Evolutionary conservation across 2,888 invertebrate genomes (phyloP), one percentile per base, ranked within the genome.

Genomic region (Mesopsocus fuscifrons): DNA sequence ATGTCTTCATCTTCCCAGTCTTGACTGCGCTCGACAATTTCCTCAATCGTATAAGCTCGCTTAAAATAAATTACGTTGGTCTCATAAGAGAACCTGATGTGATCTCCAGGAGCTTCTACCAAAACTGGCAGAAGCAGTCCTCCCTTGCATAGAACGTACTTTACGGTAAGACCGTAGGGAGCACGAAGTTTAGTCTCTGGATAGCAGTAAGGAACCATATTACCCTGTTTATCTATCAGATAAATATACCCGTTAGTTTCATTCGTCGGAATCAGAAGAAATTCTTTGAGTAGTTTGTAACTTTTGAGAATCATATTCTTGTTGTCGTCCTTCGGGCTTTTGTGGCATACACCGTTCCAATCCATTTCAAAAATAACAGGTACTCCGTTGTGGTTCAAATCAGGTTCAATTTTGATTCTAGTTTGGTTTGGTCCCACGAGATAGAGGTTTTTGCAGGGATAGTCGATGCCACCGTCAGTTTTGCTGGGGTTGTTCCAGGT

Each of bases 201-300:
- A 21, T 18, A 38, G 9, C 13, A 38, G 20, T 38, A 38, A 13
- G 38, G 38, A 38, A n/a, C 15, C 38, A 38, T 38, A 20, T 38
- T 21, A 6, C 38, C 38, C n/a, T 18, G 17, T 38, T 38, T 38
- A 11, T 17, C 6, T 18, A 20, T 20, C 9, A 21, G 13, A 20
- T 16, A 38, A 5, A 38, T 38, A 11, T 38, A 38, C 11, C 38
- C 38, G 4, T 38, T 21, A 20, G 17, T 38, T 38, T 20, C 38
- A 11, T 38, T 38, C 4, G 17, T 5, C 6, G 38, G 38, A 5
- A 38, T 11, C 18, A 38, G n/a, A 38, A 38, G 15, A 18, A n/a
- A n/a, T 11, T 38, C 38, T 11, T 38, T 38, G 5, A 38, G 38
- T 18, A 38, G 20, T 5, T 20, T 38, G 11, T 38, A 38, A 5